Evolutionary conservation across 2,113 vertebrate genomes (phyloP).

Genomic region (Hemibagrus wyckioides): DNA sequence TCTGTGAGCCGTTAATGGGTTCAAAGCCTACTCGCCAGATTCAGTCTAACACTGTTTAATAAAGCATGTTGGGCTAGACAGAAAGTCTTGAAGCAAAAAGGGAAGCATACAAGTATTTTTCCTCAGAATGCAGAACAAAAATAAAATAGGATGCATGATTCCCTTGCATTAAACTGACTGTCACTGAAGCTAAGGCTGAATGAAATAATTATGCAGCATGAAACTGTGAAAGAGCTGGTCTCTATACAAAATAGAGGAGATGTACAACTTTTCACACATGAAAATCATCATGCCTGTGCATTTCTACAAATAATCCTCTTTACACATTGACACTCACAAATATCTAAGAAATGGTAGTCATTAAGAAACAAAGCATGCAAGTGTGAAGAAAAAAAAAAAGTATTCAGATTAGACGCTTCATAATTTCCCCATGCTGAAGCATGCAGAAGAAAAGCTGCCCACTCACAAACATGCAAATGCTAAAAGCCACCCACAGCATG

Average conservation of each 20-base stretch:
- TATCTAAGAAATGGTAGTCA: background rate
- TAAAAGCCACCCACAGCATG: conserved; percentile 51
- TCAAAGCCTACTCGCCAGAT: conserved; percentile 12
- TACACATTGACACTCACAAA: background rate
- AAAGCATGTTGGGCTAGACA: conserved; percentile 10
- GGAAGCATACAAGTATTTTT: background rate
- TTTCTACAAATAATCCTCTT: background rate
- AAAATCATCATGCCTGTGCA: background rate
- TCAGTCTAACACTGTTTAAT: conserved; percentile 25
- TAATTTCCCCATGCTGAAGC: conserved; percentile 46
- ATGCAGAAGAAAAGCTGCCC: conserved; percentile 28
- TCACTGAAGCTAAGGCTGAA: background rate
- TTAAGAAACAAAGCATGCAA: conserved; percentile 27
- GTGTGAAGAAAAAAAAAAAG: conserved; percentile 21
- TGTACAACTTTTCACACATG: background rate
- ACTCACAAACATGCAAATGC: conserved; percentile 48
- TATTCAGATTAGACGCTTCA: conserved; percentile 41
- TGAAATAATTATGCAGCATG: background rate
- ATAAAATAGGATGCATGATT: too few species aligned
- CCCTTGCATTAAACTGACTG: background rate
- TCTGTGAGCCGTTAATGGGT: background rate
- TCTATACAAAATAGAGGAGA: background rate
- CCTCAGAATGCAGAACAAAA: background rate
- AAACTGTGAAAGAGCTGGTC: background rate
- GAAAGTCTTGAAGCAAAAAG: background rate